These are phyloP conservation scores for Drosophila emarginata DNA, from an alignment of 2,888 invertebrate genomes.

Conservation along the genomic window DNA sequence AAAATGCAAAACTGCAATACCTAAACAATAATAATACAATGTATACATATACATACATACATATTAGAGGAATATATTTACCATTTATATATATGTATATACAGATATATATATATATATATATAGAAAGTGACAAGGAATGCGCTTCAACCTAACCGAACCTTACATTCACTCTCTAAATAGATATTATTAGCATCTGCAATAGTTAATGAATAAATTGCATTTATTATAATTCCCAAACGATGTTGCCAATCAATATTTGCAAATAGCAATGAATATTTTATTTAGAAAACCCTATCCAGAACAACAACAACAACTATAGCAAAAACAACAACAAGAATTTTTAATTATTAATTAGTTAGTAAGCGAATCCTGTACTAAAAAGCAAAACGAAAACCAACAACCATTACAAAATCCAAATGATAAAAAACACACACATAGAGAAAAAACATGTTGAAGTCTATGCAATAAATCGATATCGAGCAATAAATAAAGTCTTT, in stretches of 20 bases:
- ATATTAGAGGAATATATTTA: conserved; percentile 29
- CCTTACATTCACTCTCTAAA: conserved; percentile 16
- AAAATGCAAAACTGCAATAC: conserved; percentile 44
- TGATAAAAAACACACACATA: conserved; percentile 21
- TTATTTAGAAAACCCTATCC: conserved; percentile 30
- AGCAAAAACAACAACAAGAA: conserved; percentile 29
- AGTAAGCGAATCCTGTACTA: conserved; percentile 54
- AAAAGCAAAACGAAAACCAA: conserved; percentile 41
- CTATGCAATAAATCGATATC: conserved; percentile 76
- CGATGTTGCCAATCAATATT: conserved; percentile 64
- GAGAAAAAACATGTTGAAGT: conserved; percentile 48
- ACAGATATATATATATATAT: conserved; percentile 9
- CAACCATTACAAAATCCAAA: conserved; percentile 45
- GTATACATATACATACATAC: conserved; percentile 60
- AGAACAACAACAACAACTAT: conserved; percentile 9
- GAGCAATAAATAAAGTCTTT: conserved; percentile 74
- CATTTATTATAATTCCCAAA: conserved; percentile 63
- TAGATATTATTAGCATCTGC: conserved; percentile 1
- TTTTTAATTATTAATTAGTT: conserved; percentile 70
- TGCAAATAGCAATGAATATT: conserved; percentile 16
- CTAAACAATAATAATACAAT: conserved; percentile 43
- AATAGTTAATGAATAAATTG: conserved; percentile 58
- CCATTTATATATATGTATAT: conserved; percentile 17
- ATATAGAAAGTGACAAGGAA: conserved; percentile 23
- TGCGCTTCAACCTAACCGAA: neutral